These are phyloP conservation scores for Trachythela sp. DNA, from an alignment of 64 coral and sea anemone species.

Conservation along the genomic window DNA sequence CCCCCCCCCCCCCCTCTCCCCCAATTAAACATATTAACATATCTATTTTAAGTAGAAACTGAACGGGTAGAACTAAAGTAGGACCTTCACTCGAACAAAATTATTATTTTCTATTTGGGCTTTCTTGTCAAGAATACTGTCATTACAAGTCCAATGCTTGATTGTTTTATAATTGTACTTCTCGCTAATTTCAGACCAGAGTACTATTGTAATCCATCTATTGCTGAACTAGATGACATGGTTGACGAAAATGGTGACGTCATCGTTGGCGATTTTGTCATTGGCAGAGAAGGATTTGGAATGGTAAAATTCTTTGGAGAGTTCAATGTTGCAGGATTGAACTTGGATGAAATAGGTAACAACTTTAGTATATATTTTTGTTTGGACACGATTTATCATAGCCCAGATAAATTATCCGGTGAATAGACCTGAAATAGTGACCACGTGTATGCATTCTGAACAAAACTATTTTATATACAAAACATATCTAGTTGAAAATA, in stretches of 20 bases:
- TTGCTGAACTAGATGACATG: conserved; percentile 63
- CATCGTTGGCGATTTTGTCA: conserved; percentile 75
- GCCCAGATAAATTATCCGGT: too few relatives aligned
- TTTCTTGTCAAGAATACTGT: too few relatives aligned
- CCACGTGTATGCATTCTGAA: too few relatives aligned
- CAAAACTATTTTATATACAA: too few relatives aligned
- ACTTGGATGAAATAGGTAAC: conserved; percentile 83
- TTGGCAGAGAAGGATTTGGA: conserved; percentile 84
- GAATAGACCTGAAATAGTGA: too few relatives aligned
- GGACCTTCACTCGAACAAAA: too few relatives aligned
- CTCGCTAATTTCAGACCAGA: conserved; percentile 53
- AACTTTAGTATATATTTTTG: background rate
- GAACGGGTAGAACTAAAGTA: too few relatives aligned
- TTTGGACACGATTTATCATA: background rate
- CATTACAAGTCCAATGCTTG: background rate
- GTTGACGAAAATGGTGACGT: conserved; percentile 79
- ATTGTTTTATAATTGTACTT: background rate
- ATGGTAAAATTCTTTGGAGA: conserved; percentile 79
- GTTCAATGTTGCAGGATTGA: conserved; percentile 85
- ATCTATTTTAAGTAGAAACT: too few relatives aligned
- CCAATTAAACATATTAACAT: too few relatives aligned
- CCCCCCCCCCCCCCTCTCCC: too few relatives aligned
- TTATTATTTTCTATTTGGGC: too few relatives aligned
- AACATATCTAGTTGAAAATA: too few relatives aligned
- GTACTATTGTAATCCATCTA: conserved; percentile 69